A percentile compares a stretch with the other conserved stretches of the same genome.
These are phyloP conservation scores for Eristalis tenax DNA, from an alignment of 2,888 invertebrate genomes.

Conservation along the genomic window DNA sequence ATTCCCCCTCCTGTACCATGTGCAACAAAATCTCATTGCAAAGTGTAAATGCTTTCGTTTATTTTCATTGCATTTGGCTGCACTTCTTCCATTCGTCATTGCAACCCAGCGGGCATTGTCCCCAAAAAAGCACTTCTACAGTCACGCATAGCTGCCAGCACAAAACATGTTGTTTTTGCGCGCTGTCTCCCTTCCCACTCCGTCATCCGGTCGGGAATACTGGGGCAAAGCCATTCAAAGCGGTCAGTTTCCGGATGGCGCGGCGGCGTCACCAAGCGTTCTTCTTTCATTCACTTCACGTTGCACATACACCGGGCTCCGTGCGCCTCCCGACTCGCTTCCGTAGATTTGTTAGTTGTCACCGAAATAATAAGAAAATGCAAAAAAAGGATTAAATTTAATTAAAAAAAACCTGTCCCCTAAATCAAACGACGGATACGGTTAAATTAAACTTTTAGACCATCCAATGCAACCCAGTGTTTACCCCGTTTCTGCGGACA, in stretches of 20 bases:
- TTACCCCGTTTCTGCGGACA: slow-evolving; percentile 8
- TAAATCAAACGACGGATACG: slow-evolving; percentile 63
- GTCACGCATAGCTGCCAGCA: slow-evolving; percentile 2
- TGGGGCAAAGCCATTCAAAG: slow-evolving; percentile 40
- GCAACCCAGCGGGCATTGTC: slow-evolving; percentile 40
- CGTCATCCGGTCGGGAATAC: not conserved
- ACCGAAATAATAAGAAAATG: slow-evolving; percentile 54
- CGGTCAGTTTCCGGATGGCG: slow-evolving; percentile 55
- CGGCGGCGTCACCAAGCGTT: slow-evolving; percentile 19
- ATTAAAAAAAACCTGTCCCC: slow-evolving; percentile 61
- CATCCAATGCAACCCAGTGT: slow-evolving; percentile 15
- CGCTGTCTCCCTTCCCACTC: not conserved
- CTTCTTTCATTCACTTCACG: slow-evolving; percentile 18
- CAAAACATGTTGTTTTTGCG: slow-evolving; percentile 10
- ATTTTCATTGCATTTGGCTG: slow-evolving; percentile 4
- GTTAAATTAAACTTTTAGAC: slow-evolving; percentile 61
- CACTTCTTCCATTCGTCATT: slow-evolving; percentile 15
- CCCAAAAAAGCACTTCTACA: slow-evolving; percentile 23
- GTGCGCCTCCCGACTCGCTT: slow-evolving; percentile 15
- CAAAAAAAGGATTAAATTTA: slow-evolving; percentile 37
- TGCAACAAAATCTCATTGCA: not conserved
- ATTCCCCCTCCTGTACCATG: not conserved
- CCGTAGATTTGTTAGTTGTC: slow-evolving; percentile 60
- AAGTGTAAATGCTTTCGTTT: slow-evolving; percentile 16
- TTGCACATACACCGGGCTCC: not conserved